Evolutionary conservation across 2,888 invertebrate species (phyloP), one percentile per base, ranked within the genome.

Genomic region (Dinocampus coccinellae): DNA sequence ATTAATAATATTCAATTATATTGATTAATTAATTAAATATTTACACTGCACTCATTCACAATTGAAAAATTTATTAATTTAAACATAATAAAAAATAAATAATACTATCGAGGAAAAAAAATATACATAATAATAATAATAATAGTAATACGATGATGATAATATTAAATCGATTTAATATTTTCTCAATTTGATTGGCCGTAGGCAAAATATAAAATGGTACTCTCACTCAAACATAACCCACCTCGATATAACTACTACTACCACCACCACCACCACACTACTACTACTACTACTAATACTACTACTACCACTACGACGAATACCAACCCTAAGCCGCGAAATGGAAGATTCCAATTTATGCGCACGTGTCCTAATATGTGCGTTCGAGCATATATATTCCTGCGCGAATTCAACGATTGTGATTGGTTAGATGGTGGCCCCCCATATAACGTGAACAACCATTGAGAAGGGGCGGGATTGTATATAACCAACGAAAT

Each of bases 311-410:
- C 6, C 39, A 39, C n/a, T 3, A 39, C 61, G 69, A 55, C 63
- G 64, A 72, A 74, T 76, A 77, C 75, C 77, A 75, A 77, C 76
- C 76, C 74, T 73, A 75, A 75, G 52, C 62, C 53, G 10, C 60
- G 29, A 70, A 72, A 76, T 76, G 67, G 73, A 72, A 70, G 73
- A 69, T 75, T 71, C 75, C 76, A 78, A 76, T 76, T 76, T 65
- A 24, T 58, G 73, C 74, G 72, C 75, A 70, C 74, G 70, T 64
- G 72, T 47, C 53, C 52, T 62, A 60, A 26, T 66, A 63, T 63
- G 62, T 67, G 33, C 36, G 53, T 42, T 55, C 52, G 66, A 57
- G 69, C 55, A 52, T 63, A 63, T 70, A 63, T 53, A 24, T 55
- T 63, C 55, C 20, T 34, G 39, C 60, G 55, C 55, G 26, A 22